These are phyloP conservation scores for Chiroxiphia lanceolata DNA, from an alignment of 2,797 vertebrate genomes.

Conservation along the genomic window DNA sequence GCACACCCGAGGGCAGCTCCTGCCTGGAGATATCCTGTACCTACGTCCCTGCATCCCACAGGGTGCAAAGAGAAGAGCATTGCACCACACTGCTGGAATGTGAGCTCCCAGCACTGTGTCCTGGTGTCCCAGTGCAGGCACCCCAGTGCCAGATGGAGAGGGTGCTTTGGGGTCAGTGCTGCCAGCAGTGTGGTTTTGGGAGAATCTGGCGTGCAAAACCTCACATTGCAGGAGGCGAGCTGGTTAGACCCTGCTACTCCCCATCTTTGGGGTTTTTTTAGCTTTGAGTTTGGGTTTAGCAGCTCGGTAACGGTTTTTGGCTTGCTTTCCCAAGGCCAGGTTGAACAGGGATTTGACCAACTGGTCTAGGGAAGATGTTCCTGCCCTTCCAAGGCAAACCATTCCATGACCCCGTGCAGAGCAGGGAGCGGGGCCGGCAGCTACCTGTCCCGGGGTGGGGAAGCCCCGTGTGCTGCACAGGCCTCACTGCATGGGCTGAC, in stretches of 20 bases:
- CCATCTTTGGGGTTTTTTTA: background rate
- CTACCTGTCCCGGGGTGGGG: background rate
- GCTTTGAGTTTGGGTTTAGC: background rate
- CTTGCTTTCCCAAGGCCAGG: background rate
- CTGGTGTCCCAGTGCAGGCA: rapidly evolving
- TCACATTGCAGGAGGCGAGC: rapidly evolving
- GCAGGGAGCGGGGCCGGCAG: background rate
- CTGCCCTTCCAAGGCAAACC: background rate
- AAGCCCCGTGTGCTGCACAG: background rate
- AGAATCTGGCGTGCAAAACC: background rate
- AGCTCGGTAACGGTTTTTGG: background rate
- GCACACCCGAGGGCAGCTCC: background rate
- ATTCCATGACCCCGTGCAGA: background rate
- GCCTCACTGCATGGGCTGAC: background rate
- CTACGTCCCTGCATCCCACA: background rate
- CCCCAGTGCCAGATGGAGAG: rapidly evolving
- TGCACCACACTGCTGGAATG: rapidly evolving
- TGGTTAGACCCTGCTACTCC: background rate
- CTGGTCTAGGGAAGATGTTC: background rate
- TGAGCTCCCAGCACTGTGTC: rapidly evolving
- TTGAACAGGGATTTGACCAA: rapidly evolving
- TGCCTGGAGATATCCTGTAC: rapidly evolving
- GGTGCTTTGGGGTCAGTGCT: background rate
- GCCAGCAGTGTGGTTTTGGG: background rate
- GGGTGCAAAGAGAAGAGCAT: rapidly evolving